Base-by-base conservation (phyloP, 1,140 invertebrate genomes). In the Scaptomyza montana region DNA sequence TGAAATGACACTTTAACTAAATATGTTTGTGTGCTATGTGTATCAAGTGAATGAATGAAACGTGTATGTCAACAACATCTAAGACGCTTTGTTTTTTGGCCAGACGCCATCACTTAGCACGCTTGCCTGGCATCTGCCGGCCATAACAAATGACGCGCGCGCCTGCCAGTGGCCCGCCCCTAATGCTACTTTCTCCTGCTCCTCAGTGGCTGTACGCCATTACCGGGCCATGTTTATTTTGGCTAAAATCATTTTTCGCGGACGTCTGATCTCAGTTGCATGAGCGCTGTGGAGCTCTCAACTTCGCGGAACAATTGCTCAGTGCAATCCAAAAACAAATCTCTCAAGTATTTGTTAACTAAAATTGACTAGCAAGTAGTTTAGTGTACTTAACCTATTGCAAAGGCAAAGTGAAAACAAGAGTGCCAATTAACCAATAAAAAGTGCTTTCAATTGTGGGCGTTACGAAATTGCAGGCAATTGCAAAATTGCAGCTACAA, bases 231-330 rank as follows among this genome's bases (percentile, higher is more conserved):
- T 64, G 55, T 54, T 53, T 51, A 73, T 78, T 87, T 82, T 82
- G 81, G 74, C 78, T 71, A 73, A 87, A 87, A 82, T 76, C 71
- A 86, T 87, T 78, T 87, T 86, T 78, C 82, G 75, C 82, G 82
- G 82, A 82, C 84, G 84, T 78, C 82, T 86, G 82, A 82, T 69
- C 69, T 87, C 84, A 87, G 84, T 87, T 74, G 76, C 63, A 77
- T 70, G 73, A 71, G 73, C 75, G 49, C 78, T 74, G 84, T 80
- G 79, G 74, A 87, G 85, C 84, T 57, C 72, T 84, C 84, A 77
- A 66, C 79, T 72, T 65, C 82, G 72, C 78, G 79, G 46, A 87
- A 69, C 50, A 55, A n/a, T 46, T 46, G 39, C 60, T 56, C 30
- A 45, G 59, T 71, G 61, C 59, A 67, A 56, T 54, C 19, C 33